These are phyloP conservation scores for Trichomycterus rosablanca DNA, from an alignment of 2,113 vertebrate species.

Conservation along the genomic window DNA sequence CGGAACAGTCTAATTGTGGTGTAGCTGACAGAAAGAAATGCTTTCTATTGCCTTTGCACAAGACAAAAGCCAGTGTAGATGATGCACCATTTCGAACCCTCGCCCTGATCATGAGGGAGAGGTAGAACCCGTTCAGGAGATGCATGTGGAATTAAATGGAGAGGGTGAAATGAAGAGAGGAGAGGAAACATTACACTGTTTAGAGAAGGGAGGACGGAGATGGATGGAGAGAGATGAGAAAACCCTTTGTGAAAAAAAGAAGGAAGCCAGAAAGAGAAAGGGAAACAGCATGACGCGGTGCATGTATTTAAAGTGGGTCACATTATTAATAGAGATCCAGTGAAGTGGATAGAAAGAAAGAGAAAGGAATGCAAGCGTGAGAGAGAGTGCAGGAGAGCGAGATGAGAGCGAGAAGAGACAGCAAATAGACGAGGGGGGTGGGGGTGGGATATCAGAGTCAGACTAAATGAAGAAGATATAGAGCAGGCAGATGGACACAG, in stretches of 20 bases:
- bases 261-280: conserved; percentile 36
- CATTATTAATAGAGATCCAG: conserved; percentile 79
- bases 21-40: not conserved
- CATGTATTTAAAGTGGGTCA: conserved; percentile 78
- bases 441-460: conserved; percentile 26
- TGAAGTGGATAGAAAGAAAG: conserved; percentile 66
- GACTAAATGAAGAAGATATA: conserved; percentile 45
- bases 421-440: conserved; percentile 16
- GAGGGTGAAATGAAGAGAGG: conserved; percentile 26
- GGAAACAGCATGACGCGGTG: conserved; percentile 60
- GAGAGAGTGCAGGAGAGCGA: conserved; percentile 36
- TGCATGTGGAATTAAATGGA: conserved; percentile 41
- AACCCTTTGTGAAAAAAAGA: conserved; percentile 13
- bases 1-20: conserved; percentile 1
- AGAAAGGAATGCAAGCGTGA: conserved; percentile 24
- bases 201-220: conserved; percentile 32
- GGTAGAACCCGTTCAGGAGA: conserved; percentile 1
- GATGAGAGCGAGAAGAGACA: conserved; percentile 22
- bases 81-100: not conserved
- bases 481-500: conserved; percentile 58
- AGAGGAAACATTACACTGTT: no score
- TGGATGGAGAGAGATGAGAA: conserved; percentile 31
- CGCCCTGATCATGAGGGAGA: not conserved
- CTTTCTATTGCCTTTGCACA: not conserved
- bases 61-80: not conserved